Conservation (phyloP, 2,888 invertebrate genomes). For the Eupithecia tripunctaria region DNA sequence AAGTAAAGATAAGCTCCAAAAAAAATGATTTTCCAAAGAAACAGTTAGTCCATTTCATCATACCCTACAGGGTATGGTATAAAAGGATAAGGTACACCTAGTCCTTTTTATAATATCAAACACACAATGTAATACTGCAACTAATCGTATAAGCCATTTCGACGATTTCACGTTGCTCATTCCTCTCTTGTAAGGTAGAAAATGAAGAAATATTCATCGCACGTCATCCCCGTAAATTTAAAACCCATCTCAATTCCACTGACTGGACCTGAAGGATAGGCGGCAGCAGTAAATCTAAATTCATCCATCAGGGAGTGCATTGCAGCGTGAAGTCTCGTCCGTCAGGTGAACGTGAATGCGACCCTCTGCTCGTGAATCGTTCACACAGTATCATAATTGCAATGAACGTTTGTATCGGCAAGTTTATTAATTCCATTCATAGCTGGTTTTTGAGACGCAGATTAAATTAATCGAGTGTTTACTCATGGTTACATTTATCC, state of each 20-base stretch:
- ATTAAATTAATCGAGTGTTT: neutral
- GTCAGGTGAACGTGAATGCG: constrained; percentile 14
- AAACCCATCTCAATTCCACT: constrained; percentile 50
- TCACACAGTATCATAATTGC: constrained; percentile 2
- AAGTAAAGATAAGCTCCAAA: too few relatives aligned
- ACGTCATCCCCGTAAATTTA: constrained; percentile 48
- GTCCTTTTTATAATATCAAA: too few relatives aligned
- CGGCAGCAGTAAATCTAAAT: constrained; percentile 68
- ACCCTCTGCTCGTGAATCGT: neutral
- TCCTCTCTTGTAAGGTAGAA: neutral
- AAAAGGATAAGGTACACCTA: too few relatives aligned
- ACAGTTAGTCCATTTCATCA: too few relatives aligned
- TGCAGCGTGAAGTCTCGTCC: constrained; percentile 49
- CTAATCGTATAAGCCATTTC: neutral
- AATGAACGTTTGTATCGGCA: neutral
- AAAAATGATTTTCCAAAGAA: too few relatives aligned
- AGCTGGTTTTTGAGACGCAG: neutral
- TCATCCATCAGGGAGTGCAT: constrained; percentile 64
- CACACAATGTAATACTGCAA: too few relatives aligned
- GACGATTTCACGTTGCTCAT: neutral
- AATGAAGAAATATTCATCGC: constrained; percentile 1
- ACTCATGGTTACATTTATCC: too few relatives aligned
- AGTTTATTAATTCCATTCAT: neutral
- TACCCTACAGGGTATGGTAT: too few relatives aligned
- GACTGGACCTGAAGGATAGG: constrained; percentile 49